Base-by-base conservation (phyloP, 2,113 vertebrate genomes). In the Danionella cerebrum region DNA sequence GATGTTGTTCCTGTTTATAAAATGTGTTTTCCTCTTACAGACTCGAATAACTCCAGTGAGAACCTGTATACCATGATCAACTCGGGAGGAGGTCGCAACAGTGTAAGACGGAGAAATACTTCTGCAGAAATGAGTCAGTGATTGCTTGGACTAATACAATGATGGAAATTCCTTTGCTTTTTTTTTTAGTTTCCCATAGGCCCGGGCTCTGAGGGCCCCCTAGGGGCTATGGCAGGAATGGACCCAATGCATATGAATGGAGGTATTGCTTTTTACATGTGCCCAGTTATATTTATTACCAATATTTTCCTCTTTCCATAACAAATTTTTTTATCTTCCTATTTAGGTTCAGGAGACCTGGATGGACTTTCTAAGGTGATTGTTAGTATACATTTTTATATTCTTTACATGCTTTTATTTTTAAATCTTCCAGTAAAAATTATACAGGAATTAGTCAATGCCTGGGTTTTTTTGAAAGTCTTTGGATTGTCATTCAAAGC, bases 61-160 rank as follows among this genome's bases (percentile, higher is more conserved):
- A 98, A 98, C 87, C 93, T 99, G 85, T 99, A 99, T 89, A 97
- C 96, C 85, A 98, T 99, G 94, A 98, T 98, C 86, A 98, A 96
- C 90, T 93, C 94, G 71, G 94, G 95, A 86, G 93, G 94, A 82
- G 97, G 94, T 85, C 90, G 96, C 84, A 93, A 94, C 86, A 99
- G 94, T 77, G 96, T 98, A 87, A 94, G 92, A 75, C 54, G 31
- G 29, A 41, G 21, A 45, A 16, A 29, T 44, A 11, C 53, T 36
- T 19, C n/a, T 50, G 14, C 21, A n/a, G n/a, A n/a, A n/a, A n/a
- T n/a, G n/a, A n/a, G n/a, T 50, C 54, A 38, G 10, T 54, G 36
- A 9, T 41, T 27, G n/a, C 19, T 45, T 11, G n/a, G 31, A 51
- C 14, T 51, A 22, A 16, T 67, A 53, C 16, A 53, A 31, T 53